These are phyloP conservation scores for Glossophaga mutica DNA, from an alignment of 2,797 vertebrate genomes.

Conservation along the genomic window DNA sequence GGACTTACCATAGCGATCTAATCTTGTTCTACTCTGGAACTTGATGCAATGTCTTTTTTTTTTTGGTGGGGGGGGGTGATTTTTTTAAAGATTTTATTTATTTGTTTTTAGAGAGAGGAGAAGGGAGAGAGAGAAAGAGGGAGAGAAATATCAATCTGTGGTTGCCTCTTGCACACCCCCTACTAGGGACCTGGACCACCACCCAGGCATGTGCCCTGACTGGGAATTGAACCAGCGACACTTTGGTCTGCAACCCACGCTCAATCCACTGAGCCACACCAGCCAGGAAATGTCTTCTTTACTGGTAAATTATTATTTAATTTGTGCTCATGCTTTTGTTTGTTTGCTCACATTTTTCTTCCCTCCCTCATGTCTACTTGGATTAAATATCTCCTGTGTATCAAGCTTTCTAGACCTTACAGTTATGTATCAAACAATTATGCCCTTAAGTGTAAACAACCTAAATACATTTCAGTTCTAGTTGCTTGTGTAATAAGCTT, in stretches of 20 bases:
- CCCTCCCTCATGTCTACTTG: neutral
- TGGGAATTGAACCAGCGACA: too few relatives aligned
- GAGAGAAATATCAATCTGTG: too few relatives aligned
- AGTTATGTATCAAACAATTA: neutral
- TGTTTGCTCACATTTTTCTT: neutral
- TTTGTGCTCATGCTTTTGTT: neutral
- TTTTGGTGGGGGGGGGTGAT: too few relatives aligned
- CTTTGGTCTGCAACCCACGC: too few relatives aligned
- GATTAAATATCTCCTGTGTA: neutral
- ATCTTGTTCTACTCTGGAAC: neutral
- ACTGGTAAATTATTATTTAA: neutral
- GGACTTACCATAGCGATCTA: neutral
- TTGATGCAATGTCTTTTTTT: neutral
- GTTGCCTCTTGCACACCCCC: too few relatives aligned
- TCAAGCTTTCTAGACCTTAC: neutral
- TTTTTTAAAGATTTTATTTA: neutral
- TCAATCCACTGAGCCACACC: too few relatives aligned
- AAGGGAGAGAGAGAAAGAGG: too few relatives aligned
- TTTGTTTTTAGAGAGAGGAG: too few relatives aligned
- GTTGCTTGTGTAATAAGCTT: neutral
- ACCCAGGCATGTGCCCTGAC: too few relatives aligned
- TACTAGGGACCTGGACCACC: too few relatives aligned
- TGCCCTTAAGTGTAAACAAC: neutral
- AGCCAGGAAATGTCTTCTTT: neutral
- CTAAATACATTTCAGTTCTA: neutral